phyloP scores from a whole-genome alignment of 2,888 invertebrate genomes.

The Leptopterna dolabrata region DNA sequence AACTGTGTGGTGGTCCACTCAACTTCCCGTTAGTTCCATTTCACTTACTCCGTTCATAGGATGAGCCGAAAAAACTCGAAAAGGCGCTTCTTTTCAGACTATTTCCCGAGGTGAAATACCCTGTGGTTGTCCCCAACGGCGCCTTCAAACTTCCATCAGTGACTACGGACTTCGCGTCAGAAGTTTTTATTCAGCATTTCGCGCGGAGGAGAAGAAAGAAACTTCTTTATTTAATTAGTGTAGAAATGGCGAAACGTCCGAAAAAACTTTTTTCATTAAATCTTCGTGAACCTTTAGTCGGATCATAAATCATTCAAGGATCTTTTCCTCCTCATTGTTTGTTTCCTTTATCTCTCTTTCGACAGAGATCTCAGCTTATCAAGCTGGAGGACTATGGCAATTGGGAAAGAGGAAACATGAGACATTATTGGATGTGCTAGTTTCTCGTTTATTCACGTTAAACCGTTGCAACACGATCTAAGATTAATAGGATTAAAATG shows the following conservation, averaged over 20 bases:
- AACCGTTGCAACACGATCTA: too few species aligned
- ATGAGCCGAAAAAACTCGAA: slow-evolving; percentile 1
- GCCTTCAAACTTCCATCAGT: slow-evolving; percentile 31
- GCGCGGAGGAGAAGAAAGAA: not conserved
- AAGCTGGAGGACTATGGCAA: too few species aligned
- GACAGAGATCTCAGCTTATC: not conserved
- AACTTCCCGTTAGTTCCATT: not conserved
- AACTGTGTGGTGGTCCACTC: not conserved
- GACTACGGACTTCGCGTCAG: slow-evolving; percentile 15
- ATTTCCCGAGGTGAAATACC: slow-evolving; percentile 39
- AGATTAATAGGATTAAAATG: too few species aligned
- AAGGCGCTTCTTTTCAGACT: slow-evolving; percentile 31
- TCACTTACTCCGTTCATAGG: slow-evolving; percentile 26
- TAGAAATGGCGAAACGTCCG: not conserved
- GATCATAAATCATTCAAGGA: not conserved
- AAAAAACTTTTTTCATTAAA: slow-evolving; percentile 16
- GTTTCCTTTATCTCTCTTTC: not conserved
- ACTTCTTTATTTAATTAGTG: slow-evolving; percentile 35
- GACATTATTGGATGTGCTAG: too few species aligned
- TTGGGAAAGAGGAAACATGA: too few species aligned
- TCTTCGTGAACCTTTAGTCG: not conserved
- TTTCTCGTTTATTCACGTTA: too few species aligned
- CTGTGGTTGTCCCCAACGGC: not conserved
- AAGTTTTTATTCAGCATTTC: slow-evolving; percentile 41
- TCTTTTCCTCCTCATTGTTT: not conserved